Evolutionary conservation across 2,113 vertebrate species (phyloP).

Genomic region (Scolopax mira): DNA sequence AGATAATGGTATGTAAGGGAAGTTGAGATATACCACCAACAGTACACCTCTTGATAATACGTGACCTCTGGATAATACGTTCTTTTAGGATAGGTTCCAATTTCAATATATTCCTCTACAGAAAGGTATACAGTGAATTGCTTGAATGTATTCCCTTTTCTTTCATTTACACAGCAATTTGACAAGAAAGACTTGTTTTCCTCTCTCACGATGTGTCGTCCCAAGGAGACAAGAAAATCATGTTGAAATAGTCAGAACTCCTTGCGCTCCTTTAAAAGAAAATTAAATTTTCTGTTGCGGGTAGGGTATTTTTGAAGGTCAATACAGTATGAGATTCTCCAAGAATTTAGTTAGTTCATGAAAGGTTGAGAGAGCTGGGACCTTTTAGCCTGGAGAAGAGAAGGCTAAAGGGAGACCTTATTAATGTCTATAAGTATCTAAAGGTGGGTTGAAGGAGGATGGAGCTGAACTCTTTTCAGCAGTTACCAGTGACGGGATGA

Average conservation of each 20-base stretch:
- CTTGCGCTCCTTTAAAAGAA: neutral
- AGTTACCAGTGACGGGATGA: too few relatives aligned
- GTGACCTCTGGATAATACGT: neutral
- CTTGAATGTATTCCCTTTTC: neutral
- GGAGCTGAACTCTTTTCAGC: too few relatives aligned
- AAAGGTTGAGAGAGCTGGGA: too few relatives aligned
- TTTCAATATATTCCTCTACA: neutral
- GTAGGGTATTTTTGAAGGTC: neutral
- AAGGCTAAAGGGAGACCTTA: too few relatives aligned
- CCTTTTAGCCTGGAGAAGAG: too few relatives aligned
- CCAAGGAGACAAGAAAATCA: neutral
- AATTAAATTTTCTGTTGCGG: rapidly evolving
- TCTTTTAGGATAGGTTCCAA: neutral
- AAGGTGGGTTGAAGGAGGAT: too few relatives aligned
- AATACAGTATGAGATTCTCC: neutral
- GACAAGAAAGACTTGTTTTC: neutral
- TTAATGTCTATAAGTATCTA: too few relatives aligned
- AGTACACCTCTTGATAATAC: neutral
- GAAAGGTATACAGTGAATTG: neutral
- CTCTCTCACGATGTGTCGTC: neutral
- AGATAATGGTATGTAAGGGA: neutral
- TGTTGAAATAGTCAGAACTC: neutral
- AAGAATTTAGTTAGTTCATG: neutral
- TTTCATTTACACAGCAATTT: neutral
- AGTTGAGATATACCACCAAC: neutral